These are phyloP conservation scores for Doryteuthis pealeii DNA, from an alignment of 1,140 invertebrate genomes.

Conservation along the genomic window DNA sequence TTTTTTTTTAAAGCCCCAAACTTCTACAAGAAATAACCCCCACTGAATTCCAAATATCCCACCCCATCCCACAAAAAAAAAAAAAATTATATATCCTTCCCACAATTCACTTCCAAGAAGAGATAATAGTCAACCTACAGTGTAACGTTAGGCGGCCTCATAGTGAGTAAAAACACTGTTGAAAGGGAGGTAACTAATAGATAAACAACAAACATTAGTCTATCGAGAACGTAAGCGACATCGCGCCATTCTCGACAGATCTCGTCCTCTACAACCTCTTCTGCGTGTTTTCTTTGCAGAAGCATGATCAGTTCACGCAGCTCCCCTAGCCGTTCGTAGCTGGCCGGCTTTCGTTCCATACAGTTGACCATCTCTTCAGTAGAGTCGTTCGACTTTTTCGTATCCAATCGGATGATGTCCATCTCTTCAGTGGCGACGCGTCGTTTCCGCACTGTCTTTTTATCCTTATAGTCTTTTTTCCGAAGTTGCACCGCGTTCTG, in stretches of 20 bases:
- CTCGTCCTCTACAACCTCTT: slow-evolving; percentile 40
- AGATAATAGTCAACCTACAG: background rate
- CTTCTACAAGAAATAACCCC: too few species aligned
- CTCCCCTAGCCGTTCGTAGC: slow-evolving; percentile 25
- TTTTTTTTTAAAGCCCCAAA: too few species aligned
- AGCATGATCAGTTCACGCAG: slow-evolving; percentile 37
- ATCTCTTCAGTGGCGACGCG: slow-evolving; percentile 31
- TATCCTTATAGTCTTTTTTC: slow-evolving; percentile 13
- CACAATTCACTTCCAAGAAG: too few species aligned
- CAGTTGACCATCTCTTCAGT: slow-evolving; percentile 13
- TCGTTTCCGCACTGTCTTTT: slow-evolving; percentile 15
- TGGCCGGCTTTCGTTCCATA: background rate
- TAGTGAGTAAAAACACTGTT: slow-evolving; percentile 59
- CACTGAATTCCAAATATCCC: too few species aligned
- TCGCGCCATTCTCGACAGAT: slow-evolving; percentile 63
- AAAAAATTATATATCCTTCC: too few species aligned
- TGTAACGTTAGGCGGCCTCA: slow-evolving; percentile 26
- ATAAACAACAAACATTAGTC: slow-evolving; percentile 66
- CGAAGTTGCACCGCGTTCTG: background rate
- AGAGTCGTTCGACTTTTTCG: slow-evolving; percentile 10
- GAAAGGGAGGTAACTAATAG: slow-evolving; percentile 62
- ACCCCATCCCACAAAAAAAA: too few species aligned
- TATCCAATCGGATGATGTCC: slow-evolving; percentile 27
- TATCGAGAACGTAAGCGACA: slow-evolving; percentile 64
- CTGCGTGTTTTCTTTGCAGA: slow-evolving; percentile 34